Base-by-base conservation (phyloP, 2,888 invertebrate species). In the Scaptomyza polygonia region DNA sequence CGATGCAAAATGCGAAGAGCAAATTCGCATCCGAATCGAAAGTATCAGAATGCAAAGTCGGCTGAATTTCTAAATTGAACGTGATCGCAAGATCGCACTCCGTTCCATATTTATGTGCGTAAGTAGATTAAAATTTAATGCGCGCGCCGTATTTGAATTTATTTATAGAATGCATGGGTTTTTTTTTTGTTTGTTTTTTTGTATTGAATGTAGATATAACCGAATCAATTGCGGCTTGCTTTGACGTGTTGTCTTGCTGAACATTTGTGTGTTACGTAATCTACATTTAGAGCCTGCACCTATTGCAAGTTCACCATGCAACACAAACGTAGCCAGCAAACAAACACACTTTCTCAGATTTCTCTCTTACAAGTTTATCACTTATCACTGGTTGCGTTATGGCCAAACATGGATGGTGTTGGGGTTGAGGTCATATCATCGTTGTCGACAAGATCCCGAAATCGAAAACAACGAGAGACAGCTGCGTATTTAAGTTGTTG, bases 401-500 rank as follows among this genome's bases (percentile, higher is more conserved):
- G 53, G 63, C 36, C 51, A 40, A 30, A 34, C 11, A 14, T 6
- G 45, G 21, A 9, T 48, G 32, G n/a, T 14, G 21, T 18, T 42
- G 21, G 9, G n/a, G 64, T 55, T 58, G 62, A 69, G 67, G 57
- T 72, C 49, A 62, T 36, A 14, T 39, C 9, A 39, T 39, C 36
- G 91, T 66, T 83, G 91, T 88, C 80, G 82, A 72, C 81, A 90
- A 91, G 91, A 91, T 89, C 90, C 90, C 91, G 89, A 90, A 91
- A 91, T 91, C 91, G 90, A 90, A 90, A 90, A 90, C 88, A 91
- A 88, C 89, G 88, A 89, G 87, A 90, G 91, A 88, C 91, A 91
- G 90, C 88, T 89, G 90, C 88, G 71, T 88, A 77, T 71, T 62
- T 45, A 57, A 58, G 45, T 49, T 61, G n/a, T 34, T 12, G 72